These are phyloP conservation scores for Amaurobius ferox DNA, from an alignment of 2,888 invertebrate species.

Conservation along the genomic window DNA sequence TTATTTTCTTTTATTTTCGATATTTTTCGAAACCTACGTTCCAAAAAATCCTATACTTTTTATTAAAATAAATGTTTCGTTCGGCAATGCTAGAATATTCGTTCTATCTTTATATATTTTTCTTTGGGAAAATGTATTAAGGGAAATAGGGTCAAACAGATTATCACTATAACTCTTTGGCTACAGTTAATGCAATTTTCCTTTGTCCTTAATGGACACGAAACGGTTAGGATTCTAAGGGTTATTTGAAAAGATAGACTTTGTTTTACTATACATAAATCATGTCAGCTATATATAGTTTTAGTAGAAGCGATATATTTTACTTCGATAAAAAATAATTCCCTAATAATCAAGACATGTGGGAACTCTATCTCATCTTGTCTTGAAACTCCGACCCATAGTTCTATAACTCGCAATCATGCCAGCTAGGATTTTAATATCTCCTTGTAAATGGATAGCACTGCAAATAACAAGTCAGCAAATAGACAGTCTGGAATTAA, in stretches of 20 bases:
- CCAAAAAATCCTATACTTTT: background rate
- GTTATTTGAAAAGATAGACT: background rate
- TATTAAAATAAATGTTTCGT: background rate
- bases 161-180: slow-evolving; percentile 5
- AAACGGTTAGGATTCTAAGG: background rate
- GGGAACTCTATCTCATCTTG: no score
- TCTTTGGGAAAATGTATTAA: background rate
- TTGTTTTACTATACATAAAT: no score
- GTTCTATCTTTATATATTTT: background rate
- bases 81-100: background rate
- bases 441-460: no score
- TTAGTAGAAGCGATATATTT: no score
- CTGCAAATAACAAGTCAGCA: no score
- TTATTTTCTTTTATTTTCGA: background rate
- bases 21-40: background rate
- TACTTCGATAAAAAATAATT: no score
- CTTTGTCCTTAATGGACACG: background rate
- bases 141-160: background rate
- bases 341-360: no score
- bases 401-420: no score
- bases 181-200: background rate
- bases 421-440: no score
- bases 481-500: no score
- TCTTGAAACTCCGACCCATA: no score
- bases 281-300: no score